Conservation (phyloP, 2,113 vertebrate species). For the Rostratula benghalensis region DNA sequence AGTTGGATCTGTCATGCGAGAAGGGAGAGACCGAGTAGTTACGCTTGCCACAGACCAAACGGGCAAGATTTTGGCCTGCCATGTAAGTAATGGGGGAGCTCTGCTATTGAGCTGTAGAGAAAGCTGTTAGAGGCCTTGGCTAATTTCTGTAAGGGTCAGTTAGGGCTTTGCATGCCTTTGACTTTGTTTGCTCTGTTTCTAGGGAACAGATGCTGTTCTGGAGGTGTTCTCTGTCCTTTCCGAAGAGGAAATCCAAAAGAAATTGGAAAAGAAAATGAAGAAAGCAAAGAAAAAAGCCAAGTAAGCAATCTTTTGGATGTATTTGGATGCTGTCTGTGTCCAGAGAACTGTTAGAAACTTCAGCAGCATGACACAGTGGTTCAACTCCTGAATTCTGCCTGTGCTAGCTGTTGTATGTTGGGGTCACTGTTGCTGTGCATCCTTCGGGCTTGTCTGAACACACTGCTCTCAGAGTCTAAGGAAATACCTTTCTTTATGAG, state of each 20-base stretch:
- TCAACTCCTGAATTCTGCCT: not conserved
- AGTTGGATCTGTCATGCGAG: conserved; percentile 88
- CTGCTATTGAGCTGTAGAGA: not conserved
- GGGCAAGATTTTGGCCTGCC: conserved; percentile 86
- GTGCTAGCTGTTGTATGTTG: not conserved
- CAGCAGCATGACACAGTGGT: not conserved
- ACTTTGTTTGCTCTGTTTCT: not conserved
- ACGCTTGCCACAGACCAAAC: conserved; percentile 81
- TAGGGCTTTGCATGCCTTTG: not conserved
- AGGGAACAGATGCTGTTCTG: conserved; percentile 87
- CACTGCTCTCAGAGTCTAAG: not conserved
- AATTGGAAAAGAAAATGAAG: conserved; percentile 87
- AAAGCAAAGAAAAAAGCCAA: conserved; percentile 90
- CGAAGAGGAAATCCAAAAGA: conserved; percentile 84
- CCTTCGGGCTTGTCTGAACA: not conserved
- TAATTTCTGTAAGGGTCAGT: not conserved
- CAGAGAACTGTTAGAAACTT: not conserved
- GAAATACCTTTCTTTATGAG: not conserved
- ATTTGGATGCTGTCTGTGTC: not conserved
- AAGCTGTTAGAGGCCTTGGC: not conserved
- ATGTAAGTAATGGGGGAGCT: conserved; percentile 79
- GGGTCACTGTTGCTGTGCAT: not conserved
- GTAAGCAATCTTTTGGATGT: conserved; percentile 47
- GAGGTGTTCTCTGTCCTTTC: conserved; percentile 90
- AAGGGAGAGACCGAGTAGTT: conserved; percentile 88